Percentiles rank a stretch among this genome's conserved stretches.
Evolutionary conservation across 2,113 vertebrate species (phyloP).

Genomic region (Glaucidium brasilianum): DNA sequence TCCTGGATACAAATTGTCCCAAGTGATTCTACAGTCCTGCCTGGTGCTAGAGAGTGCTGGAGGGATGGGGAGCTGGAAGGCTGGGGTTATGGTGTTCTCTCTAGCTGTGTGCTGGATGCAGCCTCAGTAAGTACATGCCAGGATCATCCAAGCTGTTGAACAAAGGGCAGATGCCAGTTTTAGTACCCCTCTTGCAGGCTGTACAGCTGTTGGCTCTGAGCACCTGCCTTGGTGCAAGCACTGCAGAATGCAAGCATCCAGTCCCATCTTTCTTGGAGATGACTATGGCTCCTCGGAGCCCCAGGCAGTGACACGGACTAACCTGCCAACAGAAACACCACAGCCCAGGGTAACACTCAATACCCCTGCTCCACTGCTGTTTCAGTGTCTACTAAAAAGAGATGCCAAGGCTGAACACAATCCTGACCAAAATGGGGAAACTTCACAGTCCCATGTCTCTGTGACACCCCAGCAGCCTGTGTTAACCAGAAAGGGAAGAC

Average conservation of each 20-base stretch:
- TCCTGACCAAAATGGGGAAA: neutral
- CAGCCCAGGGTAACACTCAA: neutral
- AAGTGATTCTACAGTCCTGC: neutral
- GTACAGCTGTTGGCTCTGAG: neutral
- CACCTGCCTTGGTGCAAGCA: neutral
- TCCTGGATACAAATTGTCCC: neutral
- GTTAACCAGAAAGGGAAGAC: neutral
- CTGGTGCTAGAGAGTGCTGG: neutral
- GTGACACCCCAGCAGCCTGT: neutral
- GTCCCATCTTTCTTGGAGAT: neutral
- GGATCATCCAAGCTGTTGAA: neutral
- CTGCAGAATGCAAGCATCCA: neutral
- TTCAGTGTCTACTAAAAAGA: neutral
- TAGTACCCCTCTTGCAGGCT: neutral
- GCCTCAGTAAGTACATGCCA: neutral
- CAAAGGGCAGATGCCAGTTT: neutral
- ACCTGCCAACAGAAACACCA: neutral
- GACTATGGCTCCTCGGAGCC: accelerated
- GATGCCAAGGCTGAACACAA: neutral
- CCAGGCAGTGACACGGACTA: neutral
- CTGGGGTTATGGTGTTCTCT: neutral
- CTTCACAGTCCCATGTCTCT: neutral
- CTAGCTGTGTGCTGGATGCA: neutral
- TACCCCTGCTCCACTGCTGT: neutral
- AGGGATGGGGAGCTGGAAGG: neutral